Evolutionary conservation across 2,113 vertebrate species (phyloP), one percentile per base, ranked within the genome.

Genomic region (Rhineura floridana): DNA sequence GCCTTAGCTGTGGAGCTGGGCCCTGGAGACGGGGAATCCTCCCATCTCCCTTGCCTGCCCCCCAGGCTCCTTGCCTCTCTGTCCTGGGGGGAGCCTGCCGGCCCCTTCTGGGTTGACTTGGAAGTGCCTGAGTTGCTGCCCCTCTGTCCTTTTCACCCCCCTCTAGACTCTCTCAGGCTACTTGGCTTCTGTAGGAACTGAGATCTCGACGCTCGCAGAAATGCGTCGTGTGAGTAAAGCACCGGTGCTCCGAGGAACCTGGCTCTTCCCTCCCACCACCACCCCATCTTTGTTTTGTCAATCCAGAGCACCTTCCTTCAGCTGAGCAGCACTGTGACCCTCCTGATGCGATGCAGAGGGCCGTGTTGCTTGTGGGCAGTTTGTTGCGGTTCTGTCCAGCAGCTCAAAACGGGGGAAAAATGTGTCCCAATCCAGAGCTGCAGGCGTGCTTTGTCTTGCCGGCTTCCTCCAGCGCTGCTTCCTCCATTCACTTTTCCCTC

Each of bases 191-290:
- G 97, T 98, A 96, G 98, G 98, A 94, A 95, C 97, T 89, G 98
- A 98, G 92, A 97, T 98, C 95, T 96, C 97, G 33, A 97, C 97
- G 44, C 94, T 98, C 91, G 96, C 97, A 86, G 98, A 98, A 94
- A 98, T 98, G 97, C 97, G 98, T 70, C 96, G 98, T 96, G 98
- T 98, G 97, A 98, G 97, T 97, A 96, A 89, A 0, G 19, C 55
- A 3, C 11, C 28, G 77, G 48, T 1, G 46, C 0, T 86, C 78
- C 2, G 19, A 81, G 77, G 91, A 78, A 81, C 86, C 81, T 88
- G 30, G 13, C 19, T 19, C 33, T 80, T n/a, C 30, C 84, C 11
- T 12, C 42, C 6, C 55, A 39, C 44, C 42, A 23, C 7, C 55
- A 19, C 25, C 10, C 28, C 33, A 12, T n/a, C 19, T 39, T 30